Percentiles rank a stretch among this genome's conserved stretches.
Conservation (phyloP, 2,797 vertebrate species). For the Peromyscus melanophrys region DNA sequence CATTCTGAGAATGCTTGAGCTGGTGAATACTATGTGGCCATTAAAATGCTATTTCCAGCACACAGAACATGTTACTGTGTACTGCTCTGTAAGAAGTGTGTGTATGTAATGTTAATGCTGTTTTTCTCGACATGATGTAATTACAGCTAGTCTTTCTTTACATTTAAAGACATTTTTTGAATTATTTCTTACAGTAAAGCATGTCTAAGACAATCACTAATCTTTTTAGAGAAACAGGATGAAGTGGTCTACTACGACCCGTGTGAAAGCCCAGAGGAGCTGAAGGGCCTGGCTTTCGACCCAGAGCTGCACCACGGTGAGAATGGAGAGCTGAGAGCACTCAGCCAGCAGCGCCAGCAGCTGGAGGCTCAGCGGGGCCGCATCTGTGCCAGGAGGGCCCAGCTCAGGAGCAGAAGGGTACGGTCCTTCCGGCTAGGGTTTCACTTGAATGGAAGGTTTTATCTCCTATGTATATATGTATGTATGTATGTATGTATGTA, state of each 20-base stretch:
- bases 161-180: background rate
- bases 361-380: slow-evolving; percentile 94
- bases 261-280: slow-evolving; percentile 95
- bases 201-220: slow-evolving; percentile 64
- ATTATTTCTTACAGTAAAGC: slow-evolving; percentile 38
- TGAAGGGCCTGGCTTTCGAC: slow-evolving; percentile 88
- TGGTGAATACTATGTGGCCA: slow-evolving; percentile 67
- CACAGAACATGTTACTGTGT: background rate
- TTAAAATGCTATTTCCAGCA: slow-evolving; percentile 65
- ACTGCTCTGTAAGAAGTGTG: background rate
- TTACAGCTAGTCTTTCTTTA: slow-evolving; percentile 16
- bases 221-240: slow-evolving; percentile 94
- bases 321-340: slow-evolving; percentile 85
- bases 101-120: background rate
- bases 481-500: too few species aligned
- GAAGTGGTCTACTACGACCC: slow-evolving; percentile 98
- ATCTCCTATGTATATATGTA: background rate
- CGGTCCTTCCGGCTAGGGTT: accelerated
- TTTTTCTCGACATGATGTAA: background rate
- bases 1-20: background rate
- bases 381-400: slow-evolving; percentile 94
- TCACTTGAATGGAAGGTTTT: background rate
- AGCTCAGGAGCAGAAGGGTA: slow-evolving; percentile 96
- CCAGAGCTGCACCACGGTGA: slow-evolving; percentile 80
- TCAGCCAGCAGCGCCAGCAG: slow-evolving; percentile 89